Base-by-base conservation (phyloP, 2,888 invertebrate genomes). In the Cheilosia pagana region DNA sequence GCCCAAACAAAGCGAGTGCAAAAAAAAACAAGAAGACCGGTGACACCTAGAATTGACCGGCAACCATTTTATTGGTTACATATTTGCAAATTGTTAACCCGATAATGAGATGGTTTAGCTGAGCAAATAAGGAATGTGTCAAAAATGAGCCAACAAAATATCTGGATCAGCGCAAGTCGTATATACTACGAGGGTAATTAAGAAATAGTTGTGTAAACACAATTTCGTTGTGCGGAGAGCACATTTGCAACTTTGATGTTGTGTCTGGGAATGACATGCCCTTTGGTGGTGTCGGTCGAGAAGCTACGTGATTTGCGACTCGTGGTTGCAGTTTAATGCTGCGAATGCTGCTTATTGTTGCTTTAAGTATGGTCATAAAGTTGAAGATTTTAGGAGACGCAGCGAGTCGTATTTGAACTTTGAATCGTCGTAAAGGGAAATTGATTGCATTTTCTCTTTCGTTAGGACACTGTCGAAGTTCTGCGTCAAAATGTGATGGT, bases 81-180 rank as follows among this genome's bases (percentile, higher is more conserved):
- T 68, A 67, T 72, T 79, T 60, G 52, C 59, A 16, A 19, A 71
- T 45, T 16, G 62, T 55, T 63, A 45, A 48, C 55, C 72, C 31
- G 16, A 45, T 43, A 62, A 60, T 45, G 67, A 48, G 35, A 65
- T 25, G 35, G 25, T 19, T 57, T 23, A 21, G n/a, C 16, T 35
- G 19, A 59, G 31, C 45, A 43, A 68, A 63, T 28, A 70, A 70
- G 19, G n/a, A 62, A 63, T 8, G 19, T 28, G 21, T n/a, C 19
- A 8, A 12, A 39, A 19, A 14, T 45, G 41, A 39, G 43, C 23
- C 53, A 70, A 10, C 19, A 35, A 31, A 35, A 35, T 35, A 21
- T 68, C 16, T 55, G 19, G 39, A 35, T 57, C 48, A 48, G 2
- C 31, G 21, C 19, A 19, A 57, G 35, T 35, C n/a, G 52, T 12